Conservation (phyloP, 2,113 vertebrate genomes). For the Synchiropus splendidus region DNA sequence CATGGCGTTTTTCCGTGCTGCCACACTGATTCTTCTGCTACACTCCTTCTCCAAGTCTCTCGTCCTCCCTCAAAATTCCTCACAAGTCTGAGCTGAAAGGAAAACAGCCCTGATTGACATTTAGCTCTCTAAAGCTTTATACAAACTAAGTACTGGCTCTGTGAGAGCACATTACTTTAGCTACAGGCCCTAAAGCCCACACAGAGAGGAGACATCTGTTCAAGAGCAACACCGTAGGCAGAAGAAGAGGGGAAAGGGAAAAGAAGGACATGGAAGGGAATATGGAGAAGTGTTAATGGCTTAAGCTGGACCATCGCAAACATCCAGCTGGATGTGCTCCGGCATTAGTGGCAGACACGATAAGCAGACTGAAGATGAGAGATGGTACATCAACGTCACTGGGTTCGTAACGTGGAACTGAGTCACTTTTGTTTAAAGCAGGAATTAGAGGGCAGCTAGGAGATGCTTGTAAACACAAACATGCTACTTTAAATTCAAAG, state of each 20-base stretch:
- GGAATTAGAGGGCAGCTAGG: conserved; percentile 1
- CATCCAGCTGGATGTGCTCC: conserved; percentile 38
- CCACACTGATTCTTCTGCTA: conserved; percentile 14
- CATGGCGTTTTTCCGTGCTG: conserved; percentile 18
- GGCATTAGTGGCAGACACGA: conserved; percentile 17
- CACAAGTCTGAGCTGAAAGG: conserved; percentile 53
- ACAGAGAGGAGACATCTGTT: conserved; percentile 49
- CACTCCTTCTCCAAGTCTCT: conserved; percentile 35
- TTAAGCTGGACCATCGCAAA: conserved; percentile 34
- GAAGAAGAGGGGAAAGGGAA: conserved; percentile 20
- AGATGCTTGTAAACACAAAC: not conserved
- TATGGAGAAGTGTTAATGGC: conserved; percentile 42
- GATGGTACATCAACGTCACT: not conserved
- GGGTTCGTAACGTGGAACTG: no score
- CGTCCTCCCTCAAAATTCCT: conserved; percentile 59
- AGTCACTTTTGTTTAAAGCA: not conserved
- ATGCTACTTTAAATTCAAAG: no score
- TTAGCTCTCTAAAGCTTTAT: conserved; percentile 55
- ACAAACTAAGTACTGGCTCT: conserved; percentile 44
- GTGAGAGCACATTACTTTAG: conserved; percentile 59
- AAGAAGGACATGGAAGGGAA: conserved; percentile 25
- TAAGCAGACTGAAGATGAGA: conserved; percentile 10
- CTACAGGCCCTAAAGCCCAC: conserved; percentile 49
- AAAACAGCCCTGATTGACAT: conserved; percentile 67
- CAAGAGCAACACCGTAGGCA: conserved; percentile 33